Conservation (phyloP, 2,888 invertebrate genomes). For the Tiliacea citrago region DNA sequence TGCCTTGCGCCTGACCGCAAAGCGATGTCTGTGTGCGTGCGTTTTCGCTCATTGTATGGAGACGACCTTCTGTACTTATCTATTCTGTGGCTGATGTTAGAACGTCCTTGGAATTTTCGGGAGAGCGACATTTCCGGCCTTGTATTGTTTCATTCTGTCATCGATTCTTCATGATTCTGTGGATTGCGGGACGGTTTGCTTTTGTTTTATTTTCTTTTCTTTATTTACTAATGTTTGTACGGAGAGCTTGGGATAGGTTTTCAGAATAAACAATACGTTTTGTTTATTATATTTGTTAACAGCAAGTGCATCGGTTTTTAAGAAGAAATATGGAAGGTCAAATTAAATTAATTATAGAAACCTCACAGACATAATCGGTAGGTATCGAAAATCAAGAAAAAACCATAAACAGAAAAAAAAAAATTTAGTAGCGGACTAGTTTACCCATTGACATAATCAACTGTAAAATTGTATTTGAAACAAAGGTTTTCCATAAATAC, state of each 20-base stretch:
- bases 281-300: neutral
- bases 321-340: neutral
- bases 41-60: neutral
- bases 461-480: neutral
- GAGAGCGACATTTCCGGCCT: conserved; percentile 24
- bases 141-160: conserved; percentile 41
- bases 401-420: neutral
- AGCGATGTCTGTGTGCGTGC: neutral
- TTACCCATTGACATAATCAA: neutral
- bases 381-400: neutral
- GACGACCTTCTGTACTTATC: neutral
- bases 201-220: conserved; percentile 12
- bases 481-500: no score
- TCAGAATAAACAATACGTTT: neutral
- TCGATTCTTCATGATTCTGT: conserved; percentile 37
- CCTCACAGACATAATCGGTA: neutral
- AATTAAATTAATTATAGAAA: neutral
- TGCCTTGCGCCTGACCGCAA: neutral
- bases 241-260: neutral
- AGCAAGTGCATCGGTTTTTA: neutral
- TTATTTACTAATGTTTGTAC: conserved; percentile 13
- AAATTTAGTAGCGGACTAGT: neutral
- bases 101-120: conserved; percentile 35
- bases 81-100: neutral
- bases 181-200: neutral